phyloP scores from a whole-genome alignment of 2,113 vertebrate genomes.

The Jaculus jaculus region DNA sequence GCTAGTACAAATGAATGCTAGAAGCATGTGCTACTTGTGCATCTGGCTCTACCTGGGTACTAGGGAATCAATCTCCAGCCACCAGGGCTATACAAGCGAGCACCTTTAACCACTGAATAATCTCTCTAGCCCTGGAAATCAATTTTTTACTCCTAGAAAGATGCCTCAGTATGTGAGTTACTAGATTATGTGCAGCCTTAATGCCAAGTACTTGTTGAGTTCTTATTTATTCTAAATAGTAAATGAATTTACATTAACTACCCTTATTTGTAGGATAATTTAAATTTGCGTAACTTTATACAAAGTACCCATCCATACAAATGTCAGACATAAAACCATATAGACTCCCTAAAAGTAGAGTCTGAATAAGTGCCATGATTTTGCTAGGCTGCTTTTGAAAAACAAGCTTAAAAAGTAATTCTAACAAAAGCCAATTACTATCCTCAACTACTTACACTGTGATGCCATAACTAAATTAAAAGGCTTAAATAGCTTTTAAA shows the following conservation, averaged over 20 bases:
- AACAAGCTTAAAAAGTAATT: neutral
- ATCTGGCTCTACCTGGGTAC: too few relatives aligned
- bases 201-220: neutral
- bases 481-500: slow-evolving; percentile 9
- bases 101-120: too few relatives aligned
- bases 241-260: neutral
- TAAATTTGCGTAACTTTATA: neutral
- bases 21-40: too few relatives aligned
- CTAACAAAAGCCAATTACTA: slow-evolving; percentile 37
- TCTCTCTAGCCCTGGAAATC: neutral
- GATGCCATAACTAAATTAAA: slow-evolving; percentile 2
- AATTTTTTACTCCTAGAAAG: neutral
- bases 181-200: neutral
- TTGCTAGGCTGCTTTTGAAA: neutral
- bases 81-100: too few relatives aligned
- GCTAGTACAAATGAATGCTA: too few relatives aligned
- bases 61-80: too few relatives aligned
- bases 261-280: slow-evolving; percentile 14
- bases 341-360: neutral
- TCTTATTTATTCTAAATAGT: neutral
- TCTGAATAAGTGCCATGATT: neutral
- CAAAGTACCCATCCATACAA: neutral
- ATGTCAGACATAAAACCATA: neutral
- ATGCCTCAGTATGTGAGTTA: neutral
- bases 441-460: neutral